Base-by-base conservation (phyloP, 92 coral and sea anemone species). In the Bergia puertoricense region DNA sequence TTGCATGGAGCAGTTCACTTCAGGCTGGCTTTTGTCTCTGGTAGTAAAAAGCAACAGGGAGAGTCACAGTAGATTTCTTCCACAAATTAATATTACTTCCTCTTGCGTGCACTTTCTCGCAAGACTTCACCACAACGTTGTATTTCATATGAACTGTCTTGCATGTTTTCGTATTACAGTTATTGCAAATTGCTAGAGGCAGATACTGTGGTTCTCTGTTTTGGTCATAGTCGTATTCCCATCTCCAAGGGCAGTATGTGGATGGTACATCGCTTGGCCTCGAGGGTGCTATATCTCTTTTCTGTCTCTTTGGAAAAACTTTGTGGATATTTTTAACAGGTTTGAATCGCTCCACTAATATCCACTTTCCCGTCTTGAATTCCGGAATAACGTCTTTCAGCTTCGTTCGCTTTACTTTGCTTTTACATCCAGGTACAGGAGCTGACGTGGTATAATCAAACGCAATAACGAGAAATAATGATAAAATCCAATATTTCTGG, bases 231-330 rank as follows among this genome's bases (percentile, higher is more conserved):
- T 84, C 87, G n/a, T 84, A 84, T 46, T 84, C 87, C 87, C 87
- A 84, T 84, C 87, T 84, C 87, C 87, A 84, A 36, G 87, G 87
- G 18, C 87, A 84, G 65, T 44, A 48, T 4, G 87, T 84, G 8
- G 87, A 72, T 69, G 45, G 67, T 44, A 84, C 87, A 71, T 84
- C 87, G 77, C 65, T 84, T 30, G 87, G 87, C 30, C 79, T 23
- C 23, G 87, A 71, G 30, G 62, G 43, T 0, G 68, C 13, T 69
- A 23, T 39, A 46, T 50, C 54, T 5, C 87, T 46, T 72, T 51
- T 84, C 18, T 20, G 15, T 69, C 87, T 69, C 20, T 73, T 84
- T 36, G 77, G 16, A 23, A 30, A 84, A 2, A 9, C 43, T 44
- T 44, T 46, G 23, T 18, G 68, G 65, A 56, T 36, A 4, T 71